phyloP scores from a whole-genome alignment of 2,797 vertebrate species.

The Falco rusticolus region DNA sequence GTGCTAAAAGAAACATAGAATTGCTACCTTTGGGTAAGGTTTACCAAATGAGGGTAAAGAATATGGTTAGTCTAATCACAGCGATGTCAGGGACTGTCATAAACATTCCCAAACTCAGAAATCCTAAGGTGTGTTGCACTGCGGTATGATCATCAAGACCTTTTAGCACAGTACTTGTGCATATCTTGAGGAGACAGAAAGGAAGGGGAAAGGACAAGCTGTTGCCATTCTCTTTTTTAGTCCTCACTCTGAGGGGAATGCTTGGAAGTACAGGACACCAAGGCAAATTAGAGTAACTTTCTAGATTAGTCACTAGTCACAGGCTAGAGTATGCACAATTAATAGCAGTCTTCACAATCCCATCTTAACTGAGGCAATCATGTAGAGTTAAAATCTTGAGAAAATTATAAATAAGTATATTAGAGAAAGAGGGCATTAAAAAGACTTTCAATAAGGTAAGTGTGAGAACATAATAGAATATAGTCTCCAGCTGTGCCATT shows the following conservation, averaged over 20 bases:
- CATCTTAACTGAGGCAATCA: neutral
- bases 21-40: neutral
- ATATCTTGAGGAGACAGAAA: neutral
- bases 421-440: neutral
- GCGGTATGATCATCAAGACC: neutral
- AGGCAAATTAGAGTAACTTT: neutral
- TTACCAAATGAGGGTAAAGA: neutral
- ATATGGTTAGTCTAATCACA: neutral
- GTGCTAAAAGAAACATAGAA: neutral
- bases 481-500: neutral
- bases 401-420: neutral
- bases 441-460: neutral
- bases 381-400: neutral
- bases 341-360: neutral
- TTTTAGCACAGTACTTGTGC: neutral
- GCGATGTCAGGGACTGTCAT: accelerated
- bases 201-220: neutral
- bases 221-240: neutral
- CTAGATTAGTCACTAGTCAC: neutral
- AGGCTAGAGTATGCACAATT: neutral
- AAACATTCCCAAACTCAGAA: neutral
- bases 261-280: neutral
- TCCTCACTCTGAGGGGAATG: neutral
- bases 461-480: neutral
- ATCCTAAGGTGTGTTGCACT: neutral